Percentiles rank a stretch among this genome's conserved stretches.
Evolutionary conservation across 2,888 invertebrate genomes (phyloP).

Genomic region (Catocala nupta): DNA sequence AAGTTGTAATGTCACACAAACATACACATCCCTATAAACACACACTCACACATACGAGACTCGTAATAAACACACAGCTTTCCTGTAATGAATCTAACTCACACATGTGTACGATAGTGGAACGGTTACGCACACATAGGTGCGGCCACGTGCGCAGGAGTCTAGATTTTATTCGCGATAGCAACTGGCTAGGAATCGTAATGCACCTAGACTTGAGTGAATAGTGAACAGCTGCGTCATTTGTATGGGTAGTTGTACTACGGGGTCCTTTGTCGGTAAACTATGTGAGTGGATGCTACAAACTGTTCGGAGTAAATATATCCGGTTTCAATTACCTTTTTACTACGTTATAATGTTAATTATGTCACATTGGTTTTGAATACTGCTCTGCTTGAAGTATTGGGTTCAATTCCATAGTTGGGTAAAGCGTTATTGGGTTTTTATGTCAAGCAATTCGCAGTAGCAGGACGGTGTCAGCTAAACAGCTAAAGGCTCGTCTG

Average conservation of each 20-base stretch:
- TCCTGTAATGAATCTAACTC: slow-evolving; percentile 2
- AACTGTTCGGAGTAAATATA: background rate
- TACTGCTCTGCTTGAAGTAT: no score
- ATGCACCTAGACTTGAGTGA: slow-evolving; percentile 15
- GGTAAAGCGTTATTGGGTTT: no score
- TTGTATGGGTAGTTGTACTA: slow-evolving; percentile 8
- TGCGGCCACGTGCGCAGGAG: slow-evolving; percentile 42
- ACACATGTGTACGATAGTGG: background rate
- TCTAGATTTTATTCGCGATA: slow-evolving; percentile 45
- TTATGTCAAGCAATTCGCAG: no score
- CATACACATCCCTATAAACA: slow-evolving; percentile 3
- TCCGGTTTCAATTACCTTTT: slow-evolving; percentile 12
- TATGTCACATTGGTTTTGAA: no score
- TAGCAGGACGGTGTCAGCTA: no score
- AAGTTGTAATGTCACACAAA: slow-evolving; percentile 30
- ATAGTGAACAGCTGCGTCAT: slow-evolving; percentile 19
- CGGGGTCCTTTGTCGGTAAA: slow-evolving; percentile 13
- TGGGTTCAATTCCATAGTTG: no score
- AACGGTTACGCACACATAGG: slow-evolving; percentile 20
- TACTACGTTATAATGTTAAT: background rate
- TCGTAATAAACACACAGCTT: background rate
- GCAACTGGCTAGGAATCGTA: slow-evolving; percentile 17
- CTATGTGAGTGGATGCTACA: background rate
- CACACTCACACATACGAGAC: slow-evolving; percentile 9
- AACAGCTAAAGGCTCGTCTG: no score